Evolutionary conservation across 2,113 vertebrate genomes (phyloP), one percentile per base, ranked within the genome.

Genomic region (Pandion haliaetus): DNA sequence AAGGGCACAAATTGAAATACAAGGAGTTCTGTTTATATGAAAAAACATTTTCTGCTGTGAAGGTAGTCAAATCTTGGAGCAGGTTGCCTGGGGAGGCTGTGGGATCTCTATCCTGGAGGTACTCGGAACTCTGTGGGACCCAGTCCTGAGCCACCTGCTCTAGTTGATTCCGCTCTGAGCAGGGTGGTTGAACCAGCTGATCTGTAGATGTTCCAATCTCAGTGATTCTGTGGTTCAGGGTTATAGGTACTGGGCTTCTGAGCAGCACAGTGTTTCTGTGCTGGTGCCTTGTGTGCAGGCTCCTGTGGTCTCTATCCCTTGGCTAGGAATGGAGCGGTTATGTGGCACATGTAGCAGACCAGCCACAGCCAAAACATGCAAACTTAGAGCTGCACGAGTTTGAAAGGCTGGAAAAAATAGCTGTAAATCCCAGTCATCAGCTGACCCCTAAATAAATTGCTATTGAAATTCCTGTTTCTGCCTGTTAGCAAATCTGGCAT

Each of bases 341-440:
- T 0, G 4, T 67, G 52, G 65, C 4, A 3, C 10, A 5, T 1
- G 2, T 11, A 31, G 50, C 58, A 63, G 24, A 47, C 54, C 29
- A 85, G 28, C 32, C 25, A 13, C 52, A 58, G 54, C 44, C 20
- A 34, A 66, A 71, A 52, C 34, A 10, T n/a, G 34, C 16, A 19
- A 42, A 54, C 21, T 47, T 61, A 7, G 0, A 77, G 62, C 55
- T 63, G 36, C 21, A 38, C 3, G 8, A 45, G 25, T 36, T 52
- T 45, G 52, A 9, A 52, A 59, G 31, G 42, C 54, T 40, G 42
- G 31, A 78, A 44, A 65, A 58, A 65, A 45, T 3, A 38, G 5
- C 44, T 23, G 14, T 57, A 44, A 82, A 82, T 17, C 13, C 13
- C 32, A 34, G 26, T n/a, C 17, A 57, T 17, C 18, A 45, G 25